Evolutionary conservation across 2,888 invertebrate species (phyloP), one percentile per base, ranked within the genome.

Genomic region (Watsonalla binaria): DNA sequence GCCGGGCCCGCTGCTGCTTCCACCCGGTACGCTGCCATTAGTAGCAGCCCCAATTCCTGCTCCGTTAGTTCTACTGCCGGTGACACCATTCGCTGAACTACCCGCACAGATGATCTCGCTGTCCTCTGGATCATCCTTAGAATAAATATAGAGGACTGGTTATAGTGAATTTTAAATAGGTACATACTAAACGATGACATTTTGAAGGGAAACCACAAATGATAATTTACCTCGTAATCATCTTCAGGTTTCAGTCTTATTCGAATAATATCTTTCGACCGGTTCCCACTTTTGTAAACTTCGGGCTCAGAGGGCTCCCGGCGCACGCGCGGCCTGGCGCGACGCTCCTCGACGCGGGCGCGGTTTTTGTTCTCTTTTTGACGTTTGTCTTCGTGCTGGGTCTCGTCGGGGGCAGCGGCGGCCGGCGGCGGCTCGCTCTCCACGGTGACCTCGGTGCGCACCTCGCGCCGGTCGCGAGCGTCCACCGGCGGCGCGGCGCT

Each of bases 171-270:
- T 24, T 24, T 24, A 24, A 24, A 24, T 24, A 24, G 24, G 24
- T 24, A 24, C 24, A 1, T 24, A 1, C 24, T 24, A 4, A 2
- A 2, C 4, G 4, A 24, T 24, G 4, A 24, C 24, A 24, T 24
- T 24, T 24, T 1, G 24, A 24, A 24, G 24, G 24, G 4, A 24
- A 24, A 4, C 24, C 24, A 24, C 6, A 5, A 13, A n/a, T n/a
- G 14, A 37, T 5, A 9, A 0, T 0, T 37, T 37, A 48, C 48
- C 33, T 93, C 93, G 71, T 95, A 95, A 78, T 95, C 92, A 50
- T 94, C 92, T 74, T 95, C 95, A 0, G 96, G 95, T 69, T 95
- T 95, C 48, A 96, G 80, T 78, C 94, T 94, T 58, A 95, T 95
- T 56, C 94, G 86, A 61, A 94, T 88, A 15, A 90, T 74, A 54